Evolutionary conservation across 2,888 invertebrate species (phyloP).

Genomic region (Chouioia cunea): DNA sequence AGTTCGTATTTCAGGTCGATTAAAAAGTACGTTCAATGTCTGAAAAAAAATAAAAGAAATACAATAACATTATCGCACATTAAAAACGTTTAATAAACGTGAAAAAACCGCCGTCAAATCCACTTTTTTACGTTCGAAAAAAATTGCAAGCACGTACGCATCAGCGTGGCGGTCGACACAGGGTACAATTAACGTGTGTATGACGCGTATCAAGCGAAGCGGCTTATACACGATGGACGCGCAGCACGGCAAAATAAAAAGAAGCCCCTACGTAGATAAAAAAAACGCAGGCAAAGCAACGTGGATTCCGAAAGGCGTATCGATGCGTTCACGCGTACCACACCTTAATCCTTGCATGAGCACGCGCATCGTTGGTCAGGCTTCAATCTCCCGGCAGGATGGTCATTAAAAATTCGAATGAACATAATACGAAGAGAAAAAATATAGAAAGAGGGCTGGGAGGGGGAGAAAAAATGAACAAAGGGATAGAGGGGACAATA

Average conservation of each 20-base stretch:
- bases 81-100: no score
- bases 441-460: constrained; percentile 21
- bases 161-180: not conserved
- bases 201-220: constrained; percentile 4
- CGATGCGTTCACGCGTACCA: not conserved
- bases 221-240: constrained; percentile 11
- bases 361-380: not conserved
- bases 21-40: not conserved
- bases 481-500: not conserved
- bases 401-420: no score
- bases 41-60: not conserved
- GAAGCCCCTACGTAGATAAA: not conserved
- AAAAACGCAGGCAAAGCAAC: not conserved
- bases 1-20: no score
- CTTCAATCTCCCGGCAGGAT: no score
- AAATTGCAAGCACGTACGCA: not conserved
- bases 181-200: constrained; percentile 28
- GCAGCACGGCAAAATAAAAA: constrained; percentile 1
- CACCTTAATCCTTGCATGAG: constrained; percentile 17
- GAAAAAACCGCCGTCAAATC: not conserved
- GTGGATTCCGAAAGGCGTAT: not conserved
- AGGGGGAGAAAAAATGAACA: not conserved
- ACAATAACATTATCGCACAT: not conserved
- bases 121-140: not conserved
- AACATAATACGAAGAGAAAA: not conserved